Evolutionary conservation across 1,140 invertebrate genomes (phyloP).

Genomic region (Agraylea sexmaculata): DNA sequence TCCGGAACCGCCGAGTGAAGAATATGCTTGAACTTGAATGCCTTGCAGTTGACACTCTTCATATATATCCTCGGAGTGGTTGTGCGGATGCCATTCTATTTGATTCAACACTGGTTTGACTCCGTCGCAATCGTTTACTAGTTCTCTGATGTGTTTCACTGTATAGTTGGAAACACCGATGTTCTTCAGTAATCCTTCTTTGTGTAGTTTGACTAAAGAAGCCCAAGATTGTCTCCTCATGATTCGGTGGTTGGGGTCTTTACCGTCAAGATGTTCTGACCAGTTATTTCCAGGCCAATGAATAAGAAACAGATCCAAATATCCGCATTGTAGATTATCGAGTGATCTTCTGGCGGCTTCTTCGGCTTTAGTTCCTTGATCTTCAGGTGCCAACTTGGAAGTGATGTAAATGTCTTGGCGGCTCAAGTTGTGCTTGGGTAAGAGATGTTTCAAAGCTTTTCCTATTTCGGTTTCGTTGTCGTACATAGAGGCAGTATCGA

Average conservation of each 20-base stretch:
- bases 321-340: slow-evolving; percentile 48
- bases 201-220: slow-evolving; percentile 49
- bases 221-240: slow-evolving; percentile 54
- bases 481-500: slow-evolving; percentile 45
- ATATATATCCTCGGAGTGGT: slow-evolving; percentile 32
- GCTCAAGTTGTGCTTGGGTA: slow-evolving; percentile 30
- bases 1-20: slow-evolving; percentile 43
- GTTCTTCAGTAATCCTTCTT: slow-evolving; percentile 48
- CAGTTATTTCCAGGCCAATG: slow-evolving; percentile 67
- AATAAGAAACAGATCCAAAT: slow-evolving; percentile 76
- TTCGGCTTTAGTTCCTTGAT: slow-evolving; percentile 49
- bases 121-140: slow-evolving; percentile 45
- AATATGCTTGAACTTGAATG: slow-evolving; percentile 49
- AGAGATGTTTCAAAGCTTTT: slow-evolving; percentile 30
- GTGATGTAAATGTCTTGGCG: slow-evolving; percentile 47
- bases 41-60: slow-evolving; percentile 38
- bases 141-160: slow-evolving; percentile 54
- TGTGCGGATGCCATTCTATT: slow-evolving; percentile 52
- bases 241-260: slow-evolving; percentile 40
- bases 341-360: slow-evolving; percentile 52
- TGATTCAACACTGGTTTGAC: slow-evolving; percentile 59
- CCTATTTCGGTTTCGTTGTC: slow-evolving; percentile 46
- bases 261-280: slow-evolving; percentile 27
- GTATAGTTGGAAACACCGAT: slow-evolving; percentile 82
- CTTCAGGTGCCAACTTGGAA: slow-evolving; percentile 48